phyloP scores from a whole-genome alignment of 2,888 invertebrate genomes.

The Didymodactylos carnosus region DNA sequence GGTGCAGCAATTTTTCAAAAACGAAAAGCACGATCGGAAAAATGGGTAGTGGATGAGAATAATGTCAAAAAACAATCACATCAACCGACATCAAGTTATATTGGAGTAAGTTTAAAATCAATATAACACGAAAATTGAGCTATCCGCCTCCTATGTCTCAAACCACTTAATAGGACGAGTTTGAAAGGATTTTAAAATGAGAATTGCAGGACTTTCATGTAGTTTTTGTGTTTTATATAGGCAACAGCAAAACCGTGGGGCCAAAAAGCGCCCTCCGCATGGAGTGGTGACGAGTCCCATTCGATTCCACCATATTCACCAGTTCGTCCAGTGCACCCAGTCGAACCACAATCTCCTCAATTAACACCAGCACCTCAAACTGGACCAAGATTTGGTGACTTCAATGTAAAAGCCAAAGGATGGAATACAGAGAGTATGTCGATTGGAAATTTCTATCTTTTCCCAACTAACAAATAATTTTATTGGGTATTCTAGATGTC shows the following conservation, averaged over 20 bases:
- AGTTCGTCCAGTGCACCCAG: neutral
- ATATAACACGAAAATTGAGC: too few relatives aligned
- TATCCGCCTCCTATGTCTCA: too few relatives aligned
- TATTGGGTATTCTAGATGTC: neutral
- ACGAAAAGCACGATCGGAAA: constrained; percentile 53
- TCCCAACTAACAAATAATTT: neutral
- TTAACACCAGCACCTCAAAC: neutral
- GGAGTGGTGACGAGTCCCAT: neutral
- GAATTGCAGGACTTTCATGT: too few relatives aligned
- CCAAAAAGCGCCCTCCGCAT: neutral
- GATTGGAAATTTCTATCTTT: too few relatives aligned
- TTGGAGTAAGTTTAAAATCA: too few relatives aligned
- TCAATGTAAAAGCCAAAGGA: constrained; percentile 9
- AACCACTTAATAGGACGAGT: too few relatives aligned
- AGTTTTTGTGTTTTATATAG: neutral
- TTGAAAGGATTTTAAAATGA: neutral
- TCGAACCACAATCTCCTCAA: neutral
- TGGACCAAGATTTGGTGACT: neutral
- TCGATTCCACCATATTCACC: neutral
- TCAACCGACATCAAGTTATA: constrained; percentile 1
- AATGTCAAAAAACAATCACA: constrained; percentile 34
- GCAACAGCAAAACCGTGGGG: neutral
- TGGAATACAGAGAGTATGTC: neutral
- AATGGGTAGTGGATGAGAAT: constrained; percentile 59
- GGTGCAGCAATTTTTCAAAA: constrained; percentile 68